Evolutionary conservation across 2,113 vertebrate genomes (phyloP), one percentile per base, ranked within the genome.

Genomic region (Sorex fumeus): DNA sequence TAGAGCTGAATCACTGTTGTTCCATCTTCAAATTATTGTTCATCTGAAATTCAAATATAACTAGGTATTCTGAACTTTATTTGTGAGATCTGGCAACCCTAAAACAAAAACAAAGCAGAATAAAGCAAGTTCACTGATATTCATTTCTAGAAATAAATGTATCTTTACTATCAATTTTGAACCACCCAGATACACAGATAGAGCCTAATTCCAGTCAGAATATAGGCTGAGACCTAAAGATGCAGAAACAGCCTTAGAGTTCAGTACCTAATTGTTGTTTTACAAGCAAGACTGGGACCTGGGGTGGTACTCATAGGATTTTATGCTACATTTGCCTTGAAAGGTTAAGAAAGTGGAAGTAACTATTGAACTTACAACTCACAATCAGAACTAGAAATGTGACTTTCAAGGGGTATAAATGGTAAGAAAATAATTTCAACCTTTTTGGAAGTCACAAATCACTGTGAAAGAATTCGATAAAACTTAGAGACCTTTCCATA

Each of bases 281-380:
- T 75, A 91, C 21, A 82, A 88, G 91, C 66, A 57, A 93, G 69
- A 10, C 87, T 78, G 88, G 74, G 64, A 88, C 64, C 64, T 84
- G 5, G 45, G 53, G 53, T 27, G 53, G 53, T 27, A 53, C 67
- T 83, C 70, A 43, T 6, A 64, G 64, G 80, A 43, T 70, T 66
- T 83, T 72, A 47, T 43, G 89, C 77, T 67, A 84, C 70, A 82
- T 96, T 92, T 94, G 77, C 47, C 84, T 89, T 60, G 87, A 96
- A 94, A 92, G 53, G 34, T 53, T 94, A 87, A 77, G 30, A 82
- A 84, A 91, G 74, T 76, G 67, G 30, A 74, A 84, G 40, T 91
- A 72, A 95, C 64, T 92, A 88, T 89, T 92, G 91, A 91, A 28
- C 84, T 80, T 74, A 62, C n/a, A 90, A 45, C 88, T 96, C 67